phyloP scores from a whole-genome alignment of 2,113 vertebrate genomes.

The Oreotrochilus melanogaster region DNA sequence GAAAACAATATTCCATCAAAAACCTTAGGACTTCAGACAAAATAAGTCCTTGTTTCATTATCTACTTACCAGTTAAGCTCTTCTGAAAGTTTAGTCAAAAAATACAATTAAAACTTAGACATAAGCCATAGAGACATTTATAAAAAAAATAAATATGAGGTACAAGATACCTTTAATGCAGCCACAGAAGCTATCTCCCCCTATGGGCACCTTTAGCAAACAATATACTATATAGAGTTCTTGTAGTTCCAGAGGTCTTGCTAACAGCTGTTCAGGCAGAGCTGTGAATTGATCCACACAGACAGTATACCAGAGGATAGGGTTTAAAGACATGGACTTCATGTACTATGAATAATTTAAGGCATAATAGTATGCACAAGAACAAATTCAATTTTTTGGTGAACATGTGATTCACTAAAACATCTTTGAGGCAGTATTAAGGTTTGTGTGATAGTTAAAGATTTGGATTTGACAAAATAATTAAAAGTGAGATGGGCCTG shows the following conservation, averaged over 20 bases:
- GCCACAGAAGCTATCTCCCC: background rate
- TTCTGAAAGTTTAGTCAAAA: background rate
- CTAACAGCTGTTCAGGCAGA: constrained; percentile 15
- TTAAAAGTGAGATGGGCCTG: background rate
- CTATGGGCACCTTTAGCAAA: background rate
- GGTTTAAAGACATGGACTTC: background rate
- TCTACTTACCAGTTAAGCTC: background rate
- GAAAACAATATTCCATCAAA: background rate
- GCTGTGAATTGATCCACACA: background rate
- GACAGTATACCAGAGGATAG: background rate
- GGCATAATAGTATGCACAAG: background rate
- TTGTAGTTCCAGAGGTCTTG: background rate
- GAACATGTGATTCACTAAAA: background rate
- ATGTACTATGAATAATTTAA: background rate
- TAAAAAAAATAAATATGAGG: background rate
- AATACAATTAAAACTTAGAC: background rate
- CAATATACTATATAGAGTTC: background rate
- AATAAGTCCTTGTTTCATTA: background rate
- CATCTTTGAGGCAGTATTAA: background rate
- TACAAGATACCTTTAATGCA: background rate
- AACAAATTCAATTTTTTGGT: background rate
- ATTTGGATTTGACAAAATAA: background rate
- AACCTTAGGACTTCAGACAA: background rate
- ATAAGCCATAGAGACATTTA: background rate
- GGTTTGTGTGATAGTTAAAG: background rate